These are phyloP conservation scores for Xenopus petersii DNA, from an alignment of 2,797 vertebrate genomes.

Conservation along the genomic window DNA sequence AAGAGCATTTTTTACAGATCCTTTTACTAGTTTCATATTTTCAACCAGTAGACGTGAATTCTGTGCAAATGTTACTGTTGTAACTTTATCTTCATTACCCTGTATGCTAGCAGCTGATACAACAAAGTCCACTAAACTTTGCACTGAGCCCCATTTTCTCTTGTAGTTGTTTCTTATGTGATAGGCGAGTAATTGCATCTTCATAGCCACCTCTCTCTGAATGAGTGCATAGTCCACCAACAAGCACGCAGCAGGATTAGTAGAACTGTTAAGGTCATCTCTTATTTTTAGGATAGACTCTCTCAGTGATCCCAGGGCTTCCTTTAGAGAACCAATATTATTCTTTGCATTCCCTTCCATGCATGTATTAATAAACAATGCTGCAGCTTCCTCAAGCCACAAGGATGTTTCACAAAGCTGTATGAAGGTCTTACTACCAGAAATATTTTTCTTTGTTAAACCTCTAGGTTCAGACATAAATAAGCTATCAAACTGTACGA, in stretches of 20 bases:
- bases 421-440: slow-evolving; percentile 64
- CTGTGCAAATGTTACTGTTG: slow-evolving; percentile 63
- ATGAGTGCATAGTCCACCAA: slow-evolving; percentile 75
- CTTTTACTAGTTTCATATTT: slow-evolving; percentile 65
- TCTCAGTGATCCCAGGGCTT: slow-evolving; percentile 74
- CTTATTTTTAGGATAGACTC: slow-evolving; percentile 71
- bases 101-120: slow-evolving; percentile 38
- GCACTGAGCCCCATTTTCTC: slow-evolving; percentile 65
- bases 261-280: slow-evolving; percentile 57
- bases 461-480: slow-evolving; percentile 51
- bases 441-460: slow-evolving; percentile 50
- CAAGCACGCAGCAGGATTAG: slow-evolving; percentile 59
- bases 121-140: slow-evolving; percentile 57
- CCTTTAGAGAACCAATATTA: slow-evolving; percentile 64
- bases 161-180: slow-evolving; percentile 71
- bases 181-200: slow-evolving; percentile 65
- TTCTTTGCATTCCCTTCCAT: slow-evolving; percentile 55
- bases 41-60: slow-evolving; percentile 59
- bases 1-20: slow-evolving; percentile 59
- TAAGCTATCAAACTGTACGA: slow-evolving; percentile 65
- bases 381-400: slow-evolving; percentile 80
- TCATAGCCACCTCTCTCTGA: slow-evolving; percentile 73
- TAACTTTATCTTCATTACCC: slow-evolving; percentile 41
- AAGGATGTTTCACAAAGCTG: slow-evolving; percentile 74
- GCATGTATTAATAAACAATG: slow-evolving; percentile 70